Evolutionary conservation across 2,797 vertebrate species (phyloP).

Genomic region (Liasis olivaceus): DNA sequence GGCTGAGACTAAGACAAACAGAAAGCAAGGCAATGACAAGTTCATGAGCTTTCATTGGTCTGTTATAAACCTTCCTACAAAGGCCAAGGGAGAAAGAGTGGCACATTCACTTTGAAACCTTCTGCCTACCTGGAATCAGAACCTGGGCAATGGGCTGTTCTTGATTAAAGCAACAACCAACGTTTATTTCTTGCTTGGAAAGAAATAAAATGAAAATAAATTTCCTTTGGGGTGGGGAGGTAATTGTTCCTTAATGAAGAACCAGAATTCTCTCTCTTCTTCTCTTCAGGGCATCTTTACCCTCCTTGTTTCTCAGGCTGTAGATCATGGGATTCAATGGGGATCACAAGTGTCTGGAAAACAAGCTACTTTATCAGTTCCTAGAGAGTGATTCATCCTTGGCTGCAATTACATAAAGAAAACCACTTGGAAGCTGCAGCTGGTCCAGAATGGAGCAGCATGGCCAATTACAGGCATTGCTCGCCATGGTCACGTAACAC

Average conservation of each 20-base stretch:
- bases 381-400: background rate
- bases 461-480: too few species aligned
- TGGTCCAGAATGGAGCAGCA: too few species aligned
- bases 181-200: background rate
- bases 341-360: constrained; percentile 64
- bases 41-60: background rate
- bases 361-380: constrained; percentile 54
- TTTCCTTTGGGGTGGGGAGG: background rate
- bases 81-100: background rate
- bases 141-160: background rate
- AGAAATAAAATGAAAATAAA: background rate
- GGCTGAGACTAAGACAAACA: background rate
- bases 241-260: background rate
- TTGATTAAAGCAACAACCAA: background rate
- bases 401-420: constrained; percentile 56
- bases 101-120: background rate
- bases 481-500: too few species aligned
- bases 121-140: background rate
- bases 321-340: constrained; percentile 66
- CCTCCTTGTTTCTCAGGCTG: constrained; percentile 55
- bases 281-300: constrained; percentile 50
- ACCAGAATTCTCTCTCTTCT: background rate
- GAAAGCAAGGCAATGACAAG: background rate
- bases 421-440: too few species aligned
- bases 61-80: background rate